Percentiles rank a stretch among this genome's conserved stretches.
These are phyloP conservation scores for Vollenhovia emeryi DNA, from an alignment of 1,140 invertebrate species.

Conservation along the genomic window DNA sequence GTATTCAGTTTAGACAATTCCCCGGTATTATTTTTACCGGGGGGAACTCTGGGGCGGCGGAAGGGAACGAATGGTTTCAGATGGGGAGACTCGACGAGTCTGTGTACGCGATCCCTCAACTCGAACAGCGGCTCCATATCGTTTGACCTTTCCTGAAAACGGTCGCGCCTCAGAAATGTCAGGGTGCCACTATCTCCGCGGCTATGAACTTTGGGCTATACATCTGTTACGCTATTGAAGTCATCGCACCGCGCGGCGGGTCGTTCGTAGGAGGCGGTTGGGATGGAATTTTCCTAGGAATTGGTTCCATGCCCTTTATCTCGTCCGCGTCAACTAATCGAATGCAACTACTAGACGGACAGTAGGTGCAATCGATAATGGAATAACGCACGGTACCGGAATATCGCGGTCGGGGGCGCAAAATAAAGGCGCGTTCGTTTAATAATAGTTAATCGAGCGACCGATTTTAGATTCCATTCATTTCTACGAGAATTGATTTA, in stretches of 20 bases:
- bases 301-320: slow-evolving; percentile 42
- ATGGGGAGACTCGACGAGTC: background rate
- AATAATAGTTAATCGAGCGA: slow-evolving; percentile 34
- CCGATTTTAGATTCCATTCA: slow-evolving; percentile 45
- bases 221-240: slow-evolving; percentile 52
- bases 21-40: background rate
- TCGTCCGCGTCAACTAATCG: slow-evolving; percentile 16
- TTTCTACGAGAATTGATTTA: background rate
- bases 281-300: slow-evolving; percentile 30
- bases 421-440: slow-evolving; percentile 43
- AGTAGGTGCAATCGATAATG: slow-evolving; percentile 43
- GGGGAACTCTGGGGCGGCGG: background rate
- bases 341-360: slow-evolving; percentile 30
- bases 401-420: slow-evolving; percentile 7
- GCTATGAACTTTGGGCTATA: slow-evolving; percentile 38
- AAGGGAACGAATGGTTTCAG: background rate
- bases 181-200: slow-evolving; percentile 28
- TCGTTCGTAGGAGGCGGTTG: background rate
- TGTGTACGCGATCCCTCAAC: slow-evolving; percentile 38
- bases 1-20: background rate
- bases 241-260: slow-evolving; percentile 34
- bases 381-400: slow-evolving; percentile 6
- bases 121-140: slow-evolving; percentile 58
- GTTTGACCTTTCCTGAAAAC: slow-evolving; percentile 64
- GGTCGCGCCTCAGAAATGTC: slow-evolving; percentile 61